phyloP scores from a whole-genome alignment of 1,140 invertebrate genomes.

The Hyphantria cunea region DNA sequence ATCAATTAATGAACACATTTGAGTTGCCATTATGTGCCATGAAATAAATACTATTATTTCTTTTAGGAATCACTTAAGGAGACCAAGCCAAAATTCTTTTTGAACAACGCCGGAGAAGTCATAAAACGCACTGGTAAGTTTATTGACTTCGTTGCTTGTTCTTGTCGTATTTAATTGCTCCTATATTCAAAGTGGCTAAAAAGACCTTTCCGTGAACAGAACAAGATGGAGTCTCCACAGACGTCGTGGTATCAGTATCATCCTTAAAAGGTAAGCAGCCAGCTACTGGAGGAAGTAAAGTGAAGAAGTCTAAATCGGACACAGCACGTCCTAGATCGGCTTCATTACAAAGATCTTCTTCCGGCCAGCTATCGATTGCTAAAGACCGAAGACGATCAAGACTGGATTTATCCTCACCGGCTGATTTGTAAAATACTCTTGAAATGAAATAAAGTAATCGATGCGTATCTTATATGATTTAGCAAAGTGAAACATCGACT shows the following conservation, averaged over 20 bases:
- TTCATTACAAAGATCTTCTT: constrained; percentile 71
- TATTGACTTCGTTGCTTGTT: neutral
- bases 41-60: constrained; percentile 13
- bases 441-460: neutral
- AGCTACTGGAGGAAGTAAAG: constrained; percentile 72
- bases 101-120: constrained; percentile 75
- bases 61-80: constrained; percentile 73
- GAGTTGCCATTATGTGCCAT: too few relatives aligned
- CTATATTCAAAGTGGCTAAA: neutral
- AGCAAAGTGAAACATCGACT: too few relatives aligned
- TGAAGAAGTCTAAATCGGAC: constrained; percentile 78
- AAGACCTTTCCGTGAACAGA: constrained; percentile 32
- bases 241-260: constrained; percentile 70
- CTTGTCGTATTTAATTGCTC: neutral
- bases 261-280: constrained; percentile 78
- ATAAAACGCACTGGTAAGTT: constrained; percentile 71
- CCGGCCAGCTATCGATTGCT: constrained; percentile 62
- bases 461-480: too few relatives aligned
- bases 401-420: constrained; percentile 64
- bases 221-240: constrained; percentile 67
- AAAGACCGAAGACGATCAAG: constrained; percentile 62
- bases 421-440: constrained; percentile 53
- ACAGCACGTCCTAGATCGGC: constrained; percentile 62
- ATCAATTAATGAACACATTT: neutral
- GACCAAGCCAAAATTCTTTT: constrained; percentile 71